Conservation (phyloP, 2,888 invertebrate species). For the Limnephilus lunatus region DNA sequence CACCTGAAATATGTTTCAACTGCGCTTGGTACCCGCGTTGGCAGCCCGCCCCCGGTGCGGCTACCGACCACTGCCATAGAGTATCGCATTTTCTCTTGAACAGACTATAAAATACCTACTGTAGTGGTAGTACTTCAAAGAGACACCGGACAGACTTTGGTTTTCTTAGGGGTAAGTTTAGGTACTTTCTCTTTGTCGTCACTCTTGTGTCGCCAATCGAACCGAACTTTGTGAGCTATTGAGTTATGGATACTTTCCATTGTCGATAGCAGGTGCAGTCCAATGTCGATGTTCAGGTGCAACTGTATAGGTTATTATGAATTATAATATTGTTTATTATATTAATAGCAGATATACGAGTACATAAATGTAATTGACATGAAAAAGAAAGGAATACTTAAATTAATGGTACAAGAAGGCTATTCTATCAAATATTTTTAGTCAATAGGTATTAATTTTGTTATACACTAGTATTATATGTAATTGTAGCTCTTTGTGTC, state of each 20-base stretch:
- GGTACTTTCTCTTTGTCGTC: background rate
- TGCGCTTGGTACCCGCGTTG: too few species aligned
- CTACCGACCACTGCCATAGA: background rate
- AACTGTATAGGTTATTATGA: background rate
- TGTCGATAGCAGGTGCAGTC: too few species aligned
- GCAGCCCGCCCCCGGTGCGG: background rate
- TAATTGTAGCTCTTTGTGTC: too few species aligned
- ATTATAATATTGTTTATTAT: too few species aligned
- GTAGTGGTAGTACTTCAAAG: conserved; percentile 50
- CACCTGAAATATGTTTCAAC: background rate
- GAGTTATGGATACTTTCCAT: background rate
- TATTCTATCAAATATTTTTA: too few species aligned
- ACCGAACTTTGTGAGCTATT: background rate
- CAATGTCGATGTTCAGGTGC: too few species aligned
- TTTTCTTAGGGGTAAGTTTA: conserved; percentile 11
- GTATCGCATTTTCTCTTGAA: conserved; percentile 15
- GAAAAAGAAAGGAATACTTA: too few species aligned
- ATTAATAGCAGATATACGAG: background rate
- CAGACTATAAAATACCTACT: background rate
- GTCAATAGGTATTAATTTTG: too few species aligned
- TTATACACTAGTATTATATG: too few species aligned
- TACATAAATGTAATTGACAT: too few species aligned
- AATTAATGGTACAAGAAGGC: too few species aligned
- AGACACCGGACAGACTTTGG: conserved; percentile 32
- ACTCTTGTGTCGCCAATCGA: background rate